Conservation (phyloP, 2,113 vertebrate genomes). For the Oenanthe oenanthe region DNA sequence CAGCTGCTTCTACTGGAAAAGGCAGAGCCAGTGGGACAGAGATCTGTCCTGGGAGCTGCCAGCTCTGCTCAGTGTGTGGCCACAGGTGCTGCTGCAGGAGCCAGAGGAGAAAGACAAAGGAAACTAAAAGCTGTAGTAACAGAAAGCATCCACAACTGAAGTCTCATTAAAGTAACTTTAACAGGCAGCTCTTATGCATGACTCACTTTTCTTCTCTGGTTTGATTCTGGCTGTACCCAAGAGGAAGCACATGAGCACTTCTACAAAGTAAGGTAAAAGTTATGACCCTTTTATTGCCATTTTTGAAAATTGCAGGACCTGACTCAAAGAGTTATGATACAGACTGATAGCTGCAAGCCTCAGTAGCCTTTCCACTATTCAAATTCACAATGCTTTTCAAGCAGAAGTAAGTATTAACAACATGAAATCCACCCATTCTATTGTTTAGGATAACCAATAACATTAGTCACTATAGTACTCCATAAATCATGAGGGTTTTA, state of each 20-base stretch:
- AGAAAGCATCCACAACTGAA: neutral
- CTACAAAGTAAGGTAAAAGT: neutral
- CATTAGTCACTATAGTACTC: neutral
- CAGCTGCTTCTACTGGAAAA: neutral
- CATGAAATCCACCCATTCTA: neutral
- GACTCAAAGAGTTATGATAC: neutral
- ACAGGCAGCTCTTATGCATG: neutral
- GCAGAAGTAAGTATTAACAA: neutral
- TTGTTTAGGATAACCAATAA: neutral
- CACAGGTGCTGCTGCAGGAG: neutral
- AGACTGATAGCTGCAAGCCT: neutral
- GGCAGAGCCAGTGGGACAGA: neutral
- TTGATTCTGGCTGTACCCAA: neutral
- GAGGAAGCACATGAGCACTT: neutral
- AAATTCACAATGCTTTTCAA: neutral
- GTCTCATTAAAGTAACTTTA: neutral
- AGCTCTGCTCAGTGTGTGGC: neutral
- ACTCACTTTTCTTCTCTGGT: neutral
- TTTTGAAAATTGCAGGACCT: neutral
- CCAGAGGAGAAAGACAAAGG: slow-evolving; percentile 11
- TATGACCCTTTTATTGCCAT: neutral
- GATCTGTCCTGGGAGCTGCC: neutral
- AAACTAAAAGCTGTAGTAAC: neutral
- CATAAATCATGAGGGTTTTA: neutral
- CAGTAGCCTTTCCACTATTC: neutral